Base-by-base conservation (phyloP, 2,888 invertebrate genomes). In the Galeopsomyia nigrocyanea region DNA sequence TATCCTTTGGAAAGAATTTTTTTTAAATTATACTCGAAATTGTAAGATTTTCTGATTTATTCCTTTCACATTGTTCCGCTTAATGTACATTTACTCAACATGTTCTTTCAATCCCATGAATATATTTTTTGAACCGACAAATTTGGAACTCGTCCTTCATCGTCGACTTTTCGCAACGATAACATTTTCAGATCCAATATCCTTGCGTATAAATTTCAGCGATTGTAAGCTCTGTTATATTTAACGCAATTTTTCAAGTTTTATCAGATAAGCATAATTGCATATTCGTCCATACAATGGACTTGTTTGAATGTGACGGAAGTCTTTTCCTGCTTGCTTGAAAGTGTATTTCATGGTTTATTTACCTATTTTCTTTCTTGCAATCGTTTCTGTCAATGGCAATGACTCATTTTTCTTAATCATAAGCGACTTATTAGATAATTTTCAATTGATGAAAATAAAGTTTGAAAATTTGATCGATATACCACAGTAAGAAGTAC, bases 71-170 rank as follows among this genome's bases (percentile, higher is more conserved):
- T 66, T 55, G 49, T 62, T 47, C 21, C 57, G 65, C 51, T 56
- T 67, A 71, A 71, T 62, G 19, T 71, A 71, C 71, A 67, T 57
- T 22, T 66, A 62, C 19, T 66, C 39, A 71, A 63, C 39, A 67
- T 61, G 31, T n/a, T 71, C 22, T 39, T 17, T 56, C 50, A 57
- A 67, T 14, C n/a, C 16, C 26, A 39, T 10, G 39, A 39, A 39
- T 10, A 39, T 39, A 10, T 62, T 22, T 5, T 17, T 22, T 55
- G 17, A 61, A 17, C 21, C 49, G n/a, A 55, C 26, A 49, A 16
- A 26, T 60, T 19, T 16, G 51, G 39, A 22, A 51, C 31, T 62
- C 47, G 7, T 17, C 19, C 31, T 3, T 56, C 31, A 50, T 63
- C 56, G 57, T 60, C 60, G 57, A 60, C 65, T 49, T 55, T 66